phyloP scores from a whole-genome alignment of 2,113 vertebrate species.

The Butastur rufipennis region DNA sequence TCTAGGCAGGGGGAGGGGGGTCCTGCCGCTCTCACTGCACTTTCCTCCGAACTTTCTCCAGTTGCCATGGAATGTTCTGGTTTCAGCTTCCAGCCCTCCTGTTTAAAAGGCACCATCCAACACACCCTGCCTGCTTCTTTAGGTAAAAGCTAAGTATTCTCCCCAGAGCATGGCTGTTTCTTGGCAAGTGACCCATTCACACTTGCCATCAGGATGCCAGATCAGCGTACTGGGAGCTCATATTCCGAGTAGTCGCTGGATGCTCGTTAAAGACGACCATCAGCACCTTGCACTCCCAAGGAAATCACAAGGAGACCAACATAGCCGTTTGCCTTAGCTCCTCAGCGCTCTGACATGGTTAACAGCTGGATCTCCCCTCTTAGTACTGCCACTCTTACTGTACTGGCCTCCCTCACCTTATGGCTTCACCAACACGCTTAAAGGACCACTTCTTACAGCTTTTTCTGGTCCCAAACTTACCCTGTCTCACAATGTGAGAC shows the following conservation, averaged over 20 bases:
- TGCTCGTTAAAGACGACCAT: not conserved
- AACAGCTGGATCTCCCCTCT: not conserved
- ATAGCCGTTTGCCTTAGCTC: not conserved
- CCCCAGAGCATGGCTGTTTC: not conserved
- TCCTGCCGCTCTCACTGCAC: not conserved
- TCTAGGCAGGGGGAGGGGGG: constrained; percentile 29
- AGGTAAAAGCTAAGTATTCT: not conserved
- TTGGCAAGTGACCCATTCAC: not conserved
- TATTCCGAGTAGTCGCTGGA: fast-evolving
- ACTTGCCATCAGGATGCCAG: not conserved
- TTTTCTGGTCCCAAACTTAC: not conserved
- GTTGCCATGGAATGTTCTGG: constrained; percentile 37
- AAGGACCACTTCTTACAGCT: not conserved
- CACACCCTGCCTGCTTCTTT: not conserved
- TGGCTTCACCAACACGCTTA: not conserved
- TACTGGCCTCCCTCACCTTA: not conserved
- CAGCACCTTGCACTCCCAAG: not conserved
- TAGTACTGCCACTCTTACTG: not conserved
- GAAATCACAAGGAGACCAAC: not conserved
- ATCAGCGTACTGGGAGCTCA: not conserved
- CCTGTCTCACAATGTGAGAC: not conserved
- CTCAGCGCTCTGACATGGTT: not conserved
- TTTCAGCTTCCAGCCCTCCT: constrained; percentile 29
- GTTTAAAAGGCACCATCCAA: constrained; percentile 8
- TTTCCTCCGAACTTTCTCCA: constrained; percentile 50